These are phyloP conservation scores for Corythornis cristatus DNA, from an alignment of 2,113 vertebrate genomes.

Conservation along the genomic window DNA sequence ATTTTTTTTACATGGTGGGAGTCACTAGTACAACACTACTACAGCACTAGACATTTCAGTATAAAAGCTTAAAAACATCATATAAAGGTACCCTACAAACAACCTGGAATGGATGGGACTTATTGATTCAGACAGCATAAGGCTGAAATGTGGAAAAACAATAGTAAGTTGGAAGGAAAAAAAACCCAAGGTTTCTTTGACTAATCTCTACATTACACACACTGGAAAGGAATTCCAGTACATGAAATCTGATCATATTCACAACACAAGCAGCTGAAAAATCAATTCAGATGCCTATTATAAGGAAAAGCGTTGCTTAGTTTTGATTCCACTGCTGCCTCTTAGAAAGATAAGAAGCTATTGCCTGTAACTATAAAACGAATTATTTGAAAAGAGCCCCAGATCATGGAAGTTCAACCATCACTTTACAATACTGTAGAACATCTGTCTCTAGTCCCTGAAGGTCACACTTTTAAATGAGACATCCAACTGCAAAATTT, in stretches of 20 bases:
- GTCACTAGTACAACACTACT: background rate
- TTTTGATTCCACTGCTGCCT: background rate
- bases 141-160: background rate
- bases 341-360: background rate
- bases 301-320: background rate
- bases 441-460: background rate
- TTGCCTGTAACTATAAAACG: background rate
- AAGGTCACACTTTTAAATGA: background rate
- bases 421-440: background rate
- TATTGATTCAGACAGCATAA: background rate
- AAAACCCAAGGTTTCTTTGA: background rate
- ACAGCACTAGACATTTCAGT: background rate
- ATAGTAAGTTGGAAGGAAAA: background rate
- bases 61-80: background rate
- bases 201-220: background rate
- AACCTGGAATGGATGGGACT: background rate
- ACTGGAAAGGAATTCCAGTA: background rate
- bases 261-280: background rate
- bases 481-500: background rate
- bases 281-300: background rate
- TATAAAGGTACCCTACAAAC: rapidly evolving
- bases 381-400: background rate
- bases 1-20: background rate
- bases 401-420: background rate
- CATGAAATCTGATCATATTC: background rate